phyloP scores from a whole-genome alignment of 2,797 vertebrate species.

The Buceros bicornis region DNA sequence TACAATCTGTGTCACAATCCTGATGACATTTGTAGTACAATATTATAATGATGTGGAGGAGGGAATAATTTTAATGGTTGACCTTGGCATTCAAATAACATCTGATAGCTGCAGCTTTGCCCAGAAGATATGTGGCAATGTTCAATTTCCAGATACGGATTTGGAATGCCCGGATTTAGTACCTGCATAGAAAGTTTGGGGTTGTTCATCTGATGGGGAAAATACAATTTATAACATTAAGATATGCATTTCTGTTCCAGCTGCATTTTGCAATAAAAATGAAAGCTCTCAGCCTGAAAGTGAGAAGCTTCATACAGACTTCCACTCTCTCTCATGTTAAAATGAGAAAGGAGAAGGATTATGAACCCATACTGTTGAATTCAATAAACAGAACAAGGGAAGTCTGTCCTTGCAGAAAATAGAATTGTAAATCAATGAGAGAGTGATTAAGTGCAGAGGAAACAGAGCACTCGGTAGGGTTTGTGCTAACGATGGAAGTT shows the following conservation, averaged over 20 bases:
- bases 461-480: conserved; percentile 16
- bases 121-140: conserved; percentile 19
- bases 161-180: background rate
- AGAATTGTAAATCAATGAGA: conserved; percentile 64
- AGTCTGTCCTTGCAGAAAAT: conserved; percentile 67
- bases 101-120: conserved; percentile 44
- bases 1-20: conserved; percentile 63
- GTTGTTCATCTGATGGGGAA: background rate
- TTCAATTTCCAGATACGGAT: conserved; percentile 8
- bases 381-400: conserved; percentile 61
- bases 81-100: conserved; percentile 66
- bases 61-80: conserved; percentile 64
- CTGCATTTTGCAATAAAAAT: background rate
- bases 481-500: conserved; percentile 41
- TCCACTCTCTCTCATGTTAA: conserved; percentile 4
- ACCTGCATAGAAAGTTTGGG: background rate
- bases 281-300: conserved; percentile 24
- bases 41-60: conserved; percentile 58
- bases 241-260: background rate
- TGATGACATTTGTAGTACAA: conserved; percentile 72
- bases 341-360: conserved; percentile 45
- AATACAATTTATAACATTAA: background rate
- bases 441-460: conserved; percentile 53
- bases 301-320: background rate
- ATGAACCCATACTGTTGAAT: conserved; percentile 52